phyloP scores from a whole-genome alignment of 2,113 vertebrate species.

The Macrotus californicus region DNA sequence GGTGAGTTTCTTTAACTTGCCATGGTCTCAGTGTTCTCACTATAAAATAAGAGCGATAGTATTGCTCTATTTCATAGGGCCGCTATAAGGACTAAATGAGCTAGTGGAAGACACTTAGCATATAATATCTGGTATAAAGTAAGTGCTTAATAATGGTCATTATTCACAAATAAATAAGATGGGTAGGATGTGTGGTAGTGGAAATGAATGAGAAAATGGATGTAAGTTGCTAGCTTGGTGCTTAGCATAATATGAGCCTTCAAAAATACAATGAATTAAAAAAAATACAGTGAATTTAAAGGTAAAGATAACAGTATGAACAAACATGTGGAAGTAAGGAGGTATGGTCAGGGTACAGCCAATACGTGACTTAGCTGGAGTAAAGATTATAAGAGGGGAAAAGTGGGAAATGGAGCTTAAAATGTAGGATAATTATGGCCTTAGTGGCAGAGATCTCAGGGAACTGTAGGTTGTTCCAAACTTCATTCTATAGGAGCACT shows the following conservation, averaged over 20 bases:
- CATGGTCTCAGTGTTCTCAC: not conserved
- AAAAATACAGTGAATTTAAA: not conserved
- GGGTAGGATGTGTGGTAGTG: not conserved
- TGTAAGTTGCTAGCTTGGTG: not conserved
- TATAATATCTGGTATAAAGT: not conserved
- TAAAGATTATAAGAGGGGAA: not conserved
- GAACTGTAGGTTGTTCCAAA: not conserved
- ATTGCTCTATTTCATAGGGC: not conserved
- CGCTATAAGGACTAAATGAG: not conserved
- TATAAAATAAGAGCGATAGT: not conserved
- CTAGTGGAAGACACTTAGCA: not conserved
- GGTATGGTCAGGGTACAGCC: not conserved
- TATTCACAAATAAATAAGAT: slow-evolving; percentile 20
- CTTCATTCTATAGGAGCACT: not conserved
- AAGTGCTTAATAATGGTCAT: not conserved
- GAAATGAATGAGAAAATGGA: not conserved
- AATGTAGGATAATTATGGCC: not conserved
- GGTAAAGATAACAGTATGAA: not conserved
- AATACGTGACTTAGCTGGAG: not conserved
- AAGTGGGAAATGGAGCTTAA: not conserved
- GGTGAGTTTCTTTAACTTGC: slow-evolving; percentile 15
- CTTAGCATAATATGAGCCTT: not conserved
- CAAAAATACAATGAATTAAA: slow-evolving; percentile 7
- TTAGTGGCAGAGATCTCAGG: not conserved
- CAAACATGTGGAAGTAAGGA: not conserved